phyloP scores from a whole-genome alignment of 1,140 invertebrate species.

The Drosophila setifemur region DNA sequence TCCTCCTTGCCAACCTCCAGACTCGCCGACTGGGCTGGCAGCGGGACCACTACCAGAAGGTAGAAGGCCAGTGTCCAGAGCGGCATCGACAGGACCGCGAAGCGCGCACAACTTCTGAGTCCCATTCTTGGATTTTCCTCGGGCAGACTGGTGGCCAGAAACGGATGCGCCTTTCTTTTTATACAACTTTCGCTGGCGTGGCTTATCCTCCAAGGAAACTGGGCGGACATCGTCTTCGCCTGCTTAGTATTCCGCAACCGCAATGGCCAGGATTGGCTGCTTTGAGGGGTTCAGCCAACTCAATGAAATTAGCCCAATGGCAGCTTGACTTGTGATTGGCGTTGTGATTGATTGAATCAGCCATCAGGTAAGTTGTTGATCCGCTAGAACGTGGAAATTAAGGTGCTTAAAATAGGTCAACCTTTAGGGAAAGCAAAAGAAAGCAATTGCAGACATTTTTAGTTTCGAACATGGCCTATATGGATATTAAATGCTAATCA shows the following conservation, averaged over 20 bases:
- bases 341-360: slow-evolving; percentile 36
- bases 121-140: slow-evolving; percentile 19
- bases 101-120: not conserved
- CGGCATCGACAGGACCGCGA: slow-evolving; percentile 6
- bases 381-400: not conserved
- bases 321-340: slow-evolving; percentile 51
- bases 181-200: slow-evolving; percentile 15
- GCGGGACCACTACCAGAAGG: slow-evolving; percentile 13
- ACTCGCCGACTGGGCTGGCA: not conserved
- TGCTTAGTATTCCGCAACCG: slow-evolving; percentile 13
- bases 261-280: too few relatives aligned
- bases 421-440: too few relatives aligned
- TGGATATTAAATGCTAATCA: too few relatives aligned
- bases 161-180: slow-evolving; percentile 9
- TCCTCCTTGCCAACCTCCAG: slow-evolving; percentile 27
- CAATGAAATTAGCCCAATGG: slow-evolving; percentile 8
- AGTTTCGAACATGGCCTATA: too few relatives aligned
- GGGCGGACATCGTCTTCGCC: too few relatives aligned
- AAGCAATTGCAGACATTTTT: too few relatives aligned
- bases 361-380: not conserved
- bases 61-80: slow-evolving; percentile 5
- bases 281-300: not conserved
- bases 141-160: not conserved
- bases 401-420: too few relatives aligned
- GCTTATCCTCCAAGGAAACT: too few relatives aligned